Evolutionary conservation across 2,888 invertebrate genomes (phyloP), one percentile per base, ranked within the genome.

Genomic region (Nomada ruficornis): DNA sequence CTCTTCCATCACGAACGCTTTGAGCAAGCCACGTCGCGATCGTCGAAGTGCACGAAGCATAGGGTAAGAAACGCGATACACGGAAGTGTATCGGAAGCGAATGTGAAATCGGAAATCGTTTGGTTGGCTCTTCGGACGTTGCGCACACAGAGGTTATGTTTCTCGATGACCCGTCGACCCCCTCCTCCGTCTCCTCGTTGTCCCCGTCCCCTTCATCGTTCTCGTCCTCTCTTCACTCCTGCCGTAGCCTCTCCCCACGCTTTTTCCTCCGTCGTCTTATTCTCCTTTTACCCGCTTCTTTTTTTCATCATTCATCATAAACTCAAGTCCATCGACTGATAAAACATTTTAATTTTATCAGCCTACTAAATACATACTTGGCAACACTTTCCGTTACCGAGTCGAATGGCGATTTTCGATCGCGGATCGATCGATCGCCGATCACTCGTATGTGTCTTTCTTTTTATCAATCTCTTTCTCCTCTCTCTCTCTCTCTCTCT

Each of bases 61-160:
- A 86, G 89, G 89, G 89, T 89, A 89, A 88, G 87, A 36, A 59
- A 57, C n/a, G 10, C 52, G 44, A 20, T 54, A 54, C 65, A 50
- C 71, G 74, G 67, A 65, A 50, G 65, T 64, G 36, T 36, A 81
- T 59, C 23, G 55, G 65, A 54, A 63, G 36, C 67, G 78, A 81
- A 68, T 80, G 77, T 85, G 81, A 79, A 72, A 5, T 75, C 52
- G 68, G 74, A 63, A 76, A 55, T 62, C 77, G 65, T 72, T 64
- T 72, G 57, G 36, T 76, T 74, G 82, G 78, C 62, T 71, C 69
- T 50, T 68, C 67, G 62, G 44, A 79, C 80, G 72, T 84, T 65
- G 77, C 70, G 84, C 85, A 80, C 82, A 74, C 87, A 78, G 88
- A 90, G 90, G 90, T 90, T 90, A 90, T 90, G 90, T 90, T 90